Evolutionary conservation across 2,113 vertebrate species (phyloP), one percentile per base, ranked within the genome.

Genomic region (Axis porcinus): DNA sequence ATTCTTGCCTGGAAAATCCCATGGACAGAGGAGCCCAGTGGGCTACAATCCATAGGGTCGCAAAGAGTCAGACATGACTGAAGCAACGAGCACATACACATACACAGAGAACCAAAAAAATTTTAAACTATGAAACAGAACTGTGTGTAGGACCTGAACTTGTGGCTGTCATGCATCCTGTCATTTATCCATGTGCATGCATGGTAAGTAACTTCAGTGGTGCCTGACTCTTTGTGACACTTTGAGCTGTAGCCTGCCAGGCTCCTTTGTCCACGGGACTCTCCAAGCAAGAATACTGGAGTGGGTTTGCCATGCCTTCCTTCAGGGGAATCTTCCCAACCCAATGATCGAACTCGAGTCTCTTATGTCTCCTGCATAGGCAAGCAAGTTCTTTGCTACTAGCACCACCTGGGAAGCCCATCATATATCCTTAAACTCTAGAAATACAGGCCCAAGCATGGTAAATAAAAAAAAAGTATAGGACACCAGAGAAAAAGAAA

Each of bases 401-500:
- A 74, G 67, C 67, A 40, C 67, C 67, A 40, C n/a, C 62, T 70
- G 67, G 67, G 19, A 74, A 74, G 67, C 10, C 67, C 19, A 74
- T 70, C 47, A 50, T 60, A 60, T 4, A 40, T 89, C 91, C 57
- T 81, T 55, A 60, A 67, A 86, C 74, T 82, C 70, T 90, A 78
- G 70, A 95, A 88, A 86, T 83, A 67, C 9, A 40, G 30, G 5
- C 89, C 2, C 9, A 76, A 81, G 11, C n/a, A 92, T 45, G 30
- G 28, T 50, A 60, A 57, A 84, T 84, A 82, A 76, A 85, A 93
- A 86, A 5, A 23, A 92, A 76, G 54, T 57, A 6, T 40, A 82
- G 15, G 14, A 60, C 43, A 94, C 45, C 47, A 70, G 30, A 94
- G 33, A 91, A 33, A 67, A 78, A 45, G 15, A 82, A 78, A 96